A percentile compares a stretch with the other conserved stretches of the same genome.
phyloP scores from a whole-genome alignment of 1,140 invertebrate species.

The Phocides pigmalion region DNA sequence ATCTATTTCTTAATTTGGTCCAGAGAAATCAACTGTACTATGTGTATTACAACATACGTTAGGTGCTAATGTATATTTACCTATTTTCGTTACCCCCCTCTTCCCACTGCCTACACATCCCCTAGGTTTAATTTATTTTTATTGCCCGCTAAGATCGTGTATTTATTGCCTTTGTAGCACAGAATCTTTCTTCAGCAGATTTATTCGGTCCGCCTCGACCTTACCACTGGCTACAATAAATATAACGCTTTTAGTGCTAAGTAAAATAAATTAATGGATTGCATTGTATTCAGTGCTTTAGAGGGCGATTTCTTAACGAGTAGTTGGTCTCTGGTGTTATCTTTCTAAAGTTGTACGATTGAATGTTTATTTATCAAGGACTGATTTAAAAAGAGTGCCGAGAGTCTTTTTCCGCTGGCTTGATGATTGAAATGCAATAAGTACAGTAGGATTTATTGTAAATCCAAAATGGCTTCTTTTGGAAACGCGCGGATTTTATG shows the following conservation, averaged over 20 bases:
- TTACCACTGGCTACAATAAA: slow-evolving; percentile 20
- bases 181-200: slow-evolving; percentile 32
- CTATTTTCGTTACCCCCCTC: background rate
- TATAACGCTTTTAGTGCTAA: slow-evolving; percentile 30
- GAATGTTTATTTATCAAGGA: no score
- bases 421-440: no score
- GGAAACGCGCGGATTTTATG: background rate
- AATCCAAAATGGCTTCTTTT: no score
- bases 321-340: no score
- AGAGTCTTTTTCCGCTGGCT: no score
- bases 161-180: slow-evolving; percentile 26
- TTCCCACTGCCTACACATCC: background rate
- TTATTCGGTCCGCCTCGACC: slow-evolving; percentile 28
- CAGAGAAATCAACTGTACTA: no score
- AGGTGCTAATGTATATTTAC: background rate
- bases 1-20: no score
- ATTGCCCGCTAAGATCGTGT: slow-evolving; percentile 33
- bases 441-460: no score
- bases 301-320: no score
- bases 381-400: no score
- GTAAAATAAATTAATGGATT: slow-evolving; percentile 26
- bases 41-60: no score
- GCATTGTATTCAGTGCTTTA: slow-evolving; percentile 12
- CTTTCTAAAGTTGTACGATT: no score
- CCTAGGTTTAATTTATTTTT: slow-evolving; percentile 37